Evolutionary conservation across 1,140 invertebrate genomes (phyloP).

Genomic region (Anoplophora glabripennis): DNA sequence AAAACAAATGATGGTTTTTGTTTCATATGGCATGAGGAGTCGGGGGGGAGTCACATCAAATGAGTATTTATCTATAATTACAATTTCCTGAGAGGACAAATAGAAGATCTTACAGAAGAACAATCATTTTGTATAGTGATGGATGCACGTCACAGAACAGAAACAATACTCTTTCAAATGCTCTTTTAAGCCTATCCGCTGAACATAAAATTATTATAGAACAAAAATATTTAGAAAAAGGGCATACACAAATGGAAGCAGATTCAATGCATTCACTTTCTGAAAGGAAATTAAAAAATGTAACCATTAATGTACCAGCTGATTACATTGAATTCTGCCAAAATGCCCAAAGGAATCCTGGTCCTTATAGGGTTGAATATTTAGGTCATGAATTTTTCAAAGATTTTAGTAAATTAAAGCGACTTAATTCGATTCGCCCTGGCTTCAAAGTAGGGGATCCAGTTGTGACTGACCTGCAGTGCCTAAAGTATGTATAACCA

Average conservation of each 20-base stretch:
- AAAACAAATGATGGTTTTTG: slow-evolving; percentile 33
- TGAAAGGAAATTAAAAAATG: slow-evolving; percentile 31
- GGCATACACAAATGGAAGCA: slow-evolving; percentile 45
- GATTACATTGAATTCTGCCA: slow-evolving; percentile 24
- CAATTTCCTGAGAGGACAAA: slow-evolving; percentile 20
- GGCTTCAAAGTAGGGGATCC: slow-evolving; percentile 4
- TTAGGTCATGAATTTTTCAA: slow-evolving; percentile 16
- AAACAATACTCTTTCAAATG: too few species aligned
- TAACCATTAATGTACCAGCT: slow-evolving; percentile 23
- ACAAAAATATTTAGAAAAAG: slow-evolving; percentile 33
- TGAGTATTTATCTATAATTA: slow-evolving; percentile 35
- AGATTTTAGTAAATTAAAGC: not conserved
- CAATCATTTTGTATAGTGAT: too few species aligned
- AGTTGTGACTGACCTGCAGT: not conserved
- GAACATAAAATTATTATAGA: slow-evolving; percentile 19
- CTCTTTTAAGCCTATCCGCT: slow-evolving; percentile 17
- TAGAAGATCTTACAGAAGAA: too few species aligned
- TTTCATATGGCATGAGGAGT: slow-evolving; percentile 43
- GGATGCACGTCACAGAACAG: too few species aligned
- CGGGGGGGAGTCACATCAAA: slow-evolving; percentile 36
- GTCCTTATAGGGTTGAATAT: slow-evolving; percentile 20
- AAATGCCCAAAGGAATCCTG: slow-evolving; percentile 28
- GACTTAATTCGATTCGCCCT: not conserved
- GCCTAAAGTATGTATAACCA: not conserved
- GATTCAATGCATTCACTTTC: slow-evolving; percentile 38